phyloP scores from a whole-genome alignment of 2,113 vertebrate species.

The Cyrtonyx montezumae region DNA sequence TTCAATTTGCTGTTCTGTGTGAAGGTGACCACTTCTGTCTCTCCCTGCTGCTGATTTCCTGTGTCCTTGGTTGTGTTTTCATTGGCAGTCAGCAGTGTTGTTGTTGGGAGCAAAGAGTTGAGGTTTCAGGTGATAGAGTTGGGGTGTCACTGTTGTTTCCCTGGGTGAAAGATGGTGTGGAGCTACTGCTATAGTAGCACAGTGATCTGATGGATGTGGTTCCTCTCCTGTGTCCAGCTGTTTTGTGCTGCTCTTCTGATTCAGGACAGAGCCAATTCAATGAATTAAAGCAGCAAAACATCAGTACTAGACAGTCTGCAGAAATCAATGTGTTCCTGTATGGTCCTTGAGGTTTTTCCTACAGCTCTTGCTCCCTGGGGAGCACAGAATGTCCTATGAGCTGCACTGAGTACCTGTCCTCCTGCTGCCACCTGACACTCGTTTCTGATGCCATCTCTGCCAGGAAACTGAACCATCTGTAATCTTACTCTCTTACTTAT shows the following conservation, averaged over 20 bases:
- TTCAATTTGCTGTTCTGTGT: background rate
- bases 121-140: fast-evolving
- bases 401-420: background rate
- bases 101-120: fast-evolving
- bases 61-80: background rate
- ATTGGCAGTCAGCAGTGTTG: background rate
- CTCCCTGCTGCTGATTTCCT: background rate
- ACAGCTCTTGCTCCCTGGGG: fast-evolving
- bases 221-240: background rate
- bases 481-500: background rate
- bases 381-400: background rate
- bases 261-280: background rate
- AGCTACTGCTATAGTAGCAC: background rate
- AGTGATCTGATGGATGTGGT: background rate
- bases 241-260: background rate
- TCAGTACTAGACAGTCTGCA: background rate
- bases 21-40: background rate
- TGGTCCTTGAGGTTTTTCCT: background rate
- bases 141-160: fast-evolving
- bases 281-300: background rate
- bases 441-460: background rate
- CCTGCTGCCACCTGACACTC: background rate
- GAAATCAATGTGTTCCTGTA: background rate
- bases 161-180: background rate
- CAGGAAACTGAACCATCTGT: background rate